Percentiles rank a stretch among this genome's conserved stretches.
These are phyloP conservation scores for Melanaphis sacchari DNA, from an alignment of 1,140 invertebrate genomes.

Conservation along the genomic window DNA sequence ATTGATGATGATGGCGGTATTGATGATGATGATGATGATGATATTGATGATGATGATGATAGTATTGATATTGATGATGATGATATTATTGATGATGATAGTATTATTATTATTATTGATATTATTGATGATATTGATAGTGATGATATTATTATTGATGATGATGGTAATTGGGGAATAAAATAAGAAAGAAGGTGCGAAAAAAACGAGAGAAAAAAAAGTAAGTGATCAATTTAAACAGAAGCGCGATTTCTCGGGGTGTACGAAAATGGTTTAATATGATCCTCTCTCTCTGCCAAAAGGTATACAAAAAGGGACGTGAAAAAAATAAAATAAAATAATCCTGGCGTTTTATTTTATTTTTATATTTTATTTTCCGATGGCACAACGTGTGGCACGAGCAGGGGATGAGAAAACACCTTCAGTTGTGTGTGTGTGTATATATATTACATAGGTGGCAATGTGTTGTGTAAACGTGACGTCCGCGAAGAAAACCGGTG, in stretches of 20 bases:
- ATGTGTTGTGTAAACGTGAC: conserved; percentile 54
- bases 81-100: too few species aligned
- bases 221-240: conserved; percentile 48
- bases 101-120: too few species aligned
- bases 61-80: too few species aligned
- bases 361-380: conserved; percentile 2
- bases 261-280: conserved; percentile 56
- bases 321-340: conserved; percentile 38
- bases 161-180: too few species aligned
- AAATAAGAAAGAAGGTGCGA: background rate
- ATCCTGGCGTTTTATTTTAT: conserved; percentile 44
- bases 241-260: background rate
- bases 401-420: background rate
- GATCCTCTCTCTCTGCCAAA: conserved; percentile 47
- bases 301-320: background rate
- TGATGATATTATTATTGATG: too few species aligned
- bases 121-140: too few species aligned
- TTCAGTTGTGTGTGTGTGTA: background rate
- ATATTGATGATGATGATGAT: too few species aligned
- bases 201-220: background rate
- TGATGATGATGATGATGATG: too few species aligned
- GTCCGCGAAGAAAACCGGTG: conserved; percentile 55
- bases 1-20: too few species aligned
- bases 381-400: background rate
- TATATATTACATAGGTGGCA: conserved; percentile 7